These are phyloP conservation scores for Halichoeres trimaculatus DNA, from an alignment of 2,113 vertebrate species.

Conservation along the genomic window DNA sequence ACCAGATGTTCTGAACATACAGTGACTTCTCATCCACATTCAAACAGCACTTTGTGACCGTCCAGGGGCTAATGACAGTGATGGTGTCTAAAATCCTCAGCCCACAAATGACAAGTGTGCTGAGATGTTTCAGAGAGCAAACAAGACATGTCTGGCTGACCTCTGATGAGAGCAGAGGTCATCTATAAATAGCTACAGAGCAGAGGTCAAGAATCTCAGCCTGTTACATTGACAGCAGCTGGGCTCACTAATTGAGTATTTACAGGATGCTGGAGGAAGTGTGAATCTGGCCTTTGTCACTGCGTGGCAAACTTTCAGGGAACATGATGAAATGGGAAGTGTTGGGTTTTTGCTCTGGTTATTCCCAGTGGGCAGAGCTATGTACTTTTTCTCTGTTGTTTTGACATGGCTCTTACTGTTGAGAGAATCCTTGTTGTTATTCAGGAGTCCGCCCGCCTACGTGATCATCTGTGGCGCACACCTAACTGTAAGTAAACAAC, in stretches of 20 bases:
- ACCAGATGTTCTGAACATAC: too few relatives aligned
- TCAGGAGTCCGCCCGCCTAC: constrained; percentile 10
- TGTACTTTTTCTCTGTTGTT: constrained; percentile 30
- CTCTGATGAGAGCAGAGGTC: constrained; percentile 67
- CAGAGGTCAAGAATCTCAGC: constrained; percentile 77
- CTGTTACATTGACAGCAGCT: constrained; percentile 40
- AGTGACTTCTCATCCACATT: too few relatives aligned
- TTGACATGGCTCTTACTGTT: not conserved
- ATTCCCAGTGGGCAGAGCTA: constrained; percentile 1
- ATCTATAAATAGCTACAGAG: constrained; percentile 84
- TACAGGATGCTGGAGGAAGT: constrained; percentile 68
- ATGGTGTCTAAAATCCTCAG: not conserved
- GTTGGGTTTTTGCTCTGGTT: constrained; percentile 34
- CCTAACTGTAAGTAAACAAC: constrained; percentile 30
- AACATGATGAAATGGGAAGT: constrained; percentile 71
- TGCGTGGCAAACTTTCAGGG: constrained; percentile 29
- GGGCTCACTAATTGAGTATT: constrained; percentile 81
- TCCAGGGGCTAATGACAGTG: not conserved
- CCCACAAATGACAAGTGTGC: constrained; percentile 50
- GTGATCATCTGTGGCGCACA: constrained; percentile 25
- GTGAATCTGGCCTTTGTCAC: constrained; percentile 79
- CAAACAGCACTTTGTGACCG: not conserved
- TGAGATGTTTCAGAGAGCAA: constrained; percentile 50
- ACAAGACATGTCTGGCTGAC: constrained; percentile 18
- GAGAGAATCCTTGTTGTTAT: not conserved